These are phyloP conservation scores for Labeo rohita DNA, from an alignment of 2,113 vertebrate genomes.

Conservation along the genomic window DNA sequence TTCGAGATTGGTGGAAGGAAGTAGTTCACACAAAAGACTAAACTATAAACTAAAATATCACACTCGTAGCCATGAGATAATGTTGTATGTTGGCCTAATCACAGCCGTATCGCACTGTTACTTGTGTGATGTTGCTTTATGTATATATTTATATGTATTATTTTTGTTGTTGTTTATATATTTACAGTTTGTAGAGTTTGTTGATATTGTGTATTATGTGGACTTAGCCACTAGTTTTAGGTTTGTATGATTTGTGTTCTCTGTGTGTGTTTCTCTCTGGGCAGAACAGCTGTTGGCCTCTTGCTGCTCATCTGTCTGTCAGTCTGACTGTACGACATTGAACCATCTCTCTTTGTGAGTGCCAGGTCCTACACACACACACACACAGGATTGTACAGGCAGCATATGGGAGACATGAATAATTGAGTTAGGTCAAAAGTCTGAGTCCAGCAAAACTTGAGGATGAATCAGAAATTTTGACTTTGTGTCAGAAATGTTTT, in stretches of 20 bases:
- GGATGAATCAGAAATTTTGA: slow-evolving; percentile 32
- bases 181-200: background rate
- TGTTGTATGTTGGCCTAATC: too few species aligned
- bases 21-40: too few species aligned
- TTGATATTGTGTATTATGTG: background rate
- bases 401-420: slow-evolving; percentile 79
- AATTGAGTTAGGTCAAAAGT: slow-evolving; percentile 79
- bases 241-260: slow-evolving; percentile 9
- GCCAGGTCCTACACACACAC: slow-evolving; percentile 47
- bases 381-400: slow-evolving; percentile 38
- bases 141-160: too few species aligned
- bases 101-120: too few species aligned
- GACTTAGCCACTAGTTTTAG: background rate
- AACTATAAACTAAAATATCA: too few species aligned
- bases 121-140: too few species aligned
- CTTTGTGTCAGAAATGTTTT: slow-evolving; percentile 1
- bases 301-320: slow-evolving; percentile 70
- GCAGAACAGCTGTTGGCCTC: slow-evolving; percentile 73
- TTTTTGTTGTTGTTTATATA: too few species aligned
- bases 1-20: too few species aligned
- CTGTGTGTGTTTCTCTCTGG: slow-evolving; percentile 64
- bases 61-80: too few species aligned
- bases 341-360: slow-evolving; percentile 55
- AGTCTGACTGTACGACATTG: slow-evolving; percentile 65
- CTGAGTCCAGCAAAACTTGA: slow-evolving; percentile 43